phyloP scores from a whole-genome alignment of 2,888 invertebrate genomes.

The Pollenia angustigena region DNA sequence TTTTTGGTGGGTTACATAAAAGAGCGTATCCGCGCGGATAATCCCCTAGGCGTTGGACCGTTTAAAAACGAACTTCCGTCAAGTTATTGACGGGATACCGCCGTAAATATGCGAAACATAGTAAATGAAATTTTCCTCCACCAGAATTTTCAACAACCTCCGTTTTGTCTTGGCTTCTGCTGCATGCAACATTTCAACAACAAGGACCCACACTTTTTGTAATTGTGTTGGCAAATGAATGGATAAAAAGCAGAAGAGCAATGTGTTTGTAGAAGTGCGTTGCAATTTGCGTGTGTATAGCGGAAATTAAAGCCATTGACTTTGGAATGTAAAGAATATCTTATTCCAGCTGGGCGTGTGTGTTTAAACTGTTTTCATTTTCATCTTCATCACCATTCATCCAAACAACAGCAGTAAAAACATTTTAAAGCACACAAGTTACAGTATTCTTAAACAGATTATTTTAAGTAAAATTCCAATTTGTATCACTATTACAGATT shows the following conservation, averaged over 20 bases:
- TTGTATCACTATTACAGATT: slow-evolving; percentile 56
- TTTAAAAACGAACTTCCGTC: no score
- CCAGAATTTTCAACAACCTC: neutral
- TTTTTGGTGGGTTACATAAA: no score
- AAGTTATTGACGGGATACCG: no score
- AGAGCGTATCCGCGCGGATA: no score
- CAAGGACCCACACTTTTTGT: slow-evolving; percentile 5
- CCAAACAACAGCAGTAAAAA: neutral
- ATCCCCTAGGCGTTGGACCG: no score
- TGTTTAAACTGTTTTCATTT: slow-evolving; percentile 6
- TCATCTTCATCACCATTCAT: slow-evolving; percentile 5
- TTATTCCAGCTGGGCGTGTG: slow-evolving; percentile 4
- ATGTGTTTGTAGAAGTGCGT: neutral
- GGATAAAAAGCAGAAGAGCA: neutral
- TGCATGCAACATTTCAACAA: neutral
- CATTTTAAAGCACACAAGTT: neutral
- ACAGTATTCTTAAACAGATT: slow-evolving; percentile 43
- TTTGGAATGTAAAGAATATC: slow-evolving; percentile 42
- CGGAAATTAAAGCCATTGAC: slow-evolving; percentile 64
- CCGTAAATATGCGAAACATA: no score
- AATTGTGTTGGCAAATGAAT: neutral
- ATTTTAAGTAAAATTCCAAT: slow-evolving; percentile 66
- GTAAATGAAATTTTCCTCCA: no score
- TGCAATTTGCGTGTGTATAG: slow-evolving; percentile 22
- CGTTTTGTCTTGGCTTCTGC: neutral